phyloP scores from a whole-genome alignment of 2,113 vertebrate genomes.

The Leptobrachium ailaonicum region DNA sequence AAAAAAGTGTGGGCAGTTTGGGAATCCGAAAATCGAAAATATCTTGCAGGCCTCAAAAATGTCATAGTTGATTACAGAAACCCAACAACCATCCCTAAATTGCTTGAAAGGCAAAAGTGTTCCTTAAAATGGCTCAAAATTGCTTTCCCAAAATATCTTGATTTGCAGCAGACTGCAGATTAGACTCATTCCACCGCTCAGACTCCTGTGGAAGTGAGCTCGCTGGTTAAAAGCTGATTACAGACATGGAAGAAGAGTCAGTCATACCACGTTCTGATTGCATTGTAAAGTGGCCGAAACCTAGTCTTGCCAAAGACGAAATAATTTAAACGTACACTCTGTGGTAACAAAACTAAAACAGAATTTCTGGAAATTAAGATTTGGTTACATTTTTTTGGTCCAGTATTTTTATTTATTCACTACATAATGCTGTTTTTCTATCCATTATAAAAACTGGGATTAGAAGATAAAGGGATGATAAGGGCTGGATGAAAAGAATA shows the following conservation, averaged over 20 bases:
- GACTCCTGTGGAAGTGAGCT: constrained; percentile 4
- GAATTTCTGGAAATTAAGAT: no score
- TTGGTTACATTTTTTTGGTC: no score
- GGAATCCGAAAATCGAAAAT: constrained; percentile 23
- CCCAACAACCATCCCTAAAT: constrained; percentile 38
- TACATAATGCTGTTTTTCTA: no score
- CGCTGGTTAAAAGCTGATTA: constrained; percentile 44
- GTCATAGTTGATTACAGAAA: constrained; percentile 45
- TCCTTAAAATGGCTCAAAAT: constrained; percentile 46
- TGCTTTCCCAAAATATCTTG: constrained; percentile 38
- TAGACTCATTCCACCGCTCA: constrained; percentile 22
- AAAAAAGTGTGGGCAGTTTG: constrained; percentile 9
- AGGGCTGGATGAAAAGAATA: no score
- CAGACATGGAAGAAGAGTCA: constrained; percentile 33
- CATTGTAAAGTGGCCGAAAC: constrained; percentile 21
- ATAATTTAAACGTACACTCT: no score
- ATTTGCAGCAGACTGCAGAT: constrained; percentile 45
- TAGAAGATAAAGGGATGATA: no score
- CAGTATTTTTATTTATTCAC: no score
- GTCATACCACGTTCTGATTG: constrained; percentile 30
- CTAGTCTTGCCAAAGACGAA: background rate
- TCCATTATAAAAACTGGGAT: no score
- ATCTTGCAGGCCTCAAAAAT: constrained; percentile 41
- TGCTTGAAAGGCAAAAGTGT: constrained; percentile 40
- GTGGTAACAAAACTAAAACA: no score